Percentiles rank a stretch among this genome's conserved stretches.
Conservation (phyloP, 2,888 invertebrate species). For the Temnothorax unifasciatus region DNA sequence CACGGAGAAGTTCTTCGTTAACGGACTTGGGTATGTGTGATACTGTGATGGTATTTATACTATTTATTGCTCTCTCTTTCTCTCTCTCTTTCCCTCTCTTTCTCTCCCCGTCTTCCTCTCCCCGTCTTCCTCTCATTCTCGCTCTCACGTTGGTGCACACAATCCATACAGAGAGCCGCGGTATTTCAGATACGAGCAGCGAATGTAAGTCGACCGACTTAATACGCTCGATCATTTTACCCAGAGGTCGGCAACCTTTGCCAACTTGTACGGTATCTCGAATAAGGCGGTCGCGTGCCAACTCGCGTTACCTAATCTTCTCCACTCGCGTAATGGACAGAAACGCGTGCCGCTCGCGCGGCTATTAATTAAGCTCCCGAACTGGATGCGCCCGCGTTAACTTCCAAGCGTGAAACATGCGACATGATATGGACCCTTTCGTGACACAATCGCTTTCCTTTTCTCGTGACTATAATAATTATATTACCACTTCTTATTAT, state of each 20-base stretch:
- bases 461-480: background rate
- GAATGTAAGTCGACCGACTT: conserved; percentile 14
- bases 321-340: conserved; percentile 2
- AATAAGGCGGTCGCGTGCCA: conserved; percentile 42
- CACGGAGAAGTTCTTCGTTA: conserved; percentile 98
- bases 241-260: conserved; percentile 39
- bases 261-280: conserved; percentile 27
- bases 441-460: background rate
- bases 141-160: background rate
- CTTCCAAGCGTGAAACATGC: background rate
- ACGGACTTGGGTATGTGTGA: conserved; percentile 93
- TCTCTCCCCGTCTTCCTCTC: background rate
- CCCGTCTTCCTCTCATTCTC: background rate
- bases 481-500: background rate
- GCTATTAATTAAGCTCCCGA: conserved; percentile 29
- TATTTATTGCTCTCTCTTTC: background rate
- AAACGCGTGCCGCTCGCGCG: conserved; percentile 2
- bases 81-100: background rate
- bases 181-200: conserved; percentile 15
- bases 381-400: background rate
- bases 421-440: background rate
- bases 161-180: background rate
- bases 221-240: conserved; percentile 37
- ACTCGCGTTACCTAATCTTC: conserved; percentile 38
- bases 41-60: too few relatives aligned